Evolutionary conservation across 2,113 vertebrate species (phyloP), one percentile per base, ranked within the genome.

Genomic region (Lanius collurio): DNA sequence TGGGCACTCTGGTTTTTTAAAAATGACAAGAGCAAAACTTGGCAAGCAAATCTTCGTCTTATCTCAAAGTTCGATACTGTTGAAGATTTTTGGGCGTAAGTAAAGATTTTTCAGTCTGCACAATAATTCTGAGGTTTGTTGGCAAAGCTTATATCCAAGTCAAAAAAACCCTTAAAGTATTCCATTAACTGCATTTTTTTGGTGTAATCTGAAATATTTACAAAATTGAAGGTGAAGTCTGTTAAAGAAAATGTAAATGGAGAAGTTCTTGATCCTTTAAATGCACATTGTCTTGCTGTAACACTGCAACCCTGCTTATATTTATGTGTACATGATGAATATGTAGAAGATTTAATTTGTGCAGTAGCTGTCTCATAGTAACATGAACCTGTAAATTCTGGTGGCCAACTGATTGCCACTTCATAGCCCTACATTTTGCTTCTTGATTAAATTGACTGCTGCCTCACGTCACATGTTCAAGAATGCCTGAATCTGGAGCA

Each of bases 1-100:
- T 99, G 99, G 99, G 99, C 99, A 56, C 99, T 99, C 92, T 99
- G 99, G 99, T 99, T 99, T 98, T 99, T 99, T 98, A 99, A 99
- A 98, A 99, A 99, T 97, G 99, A 99, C 97, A 99, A 99, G 98
- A 99, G 99, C 97, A 99, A 99, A 99, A 99, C 99, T 68, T 99
- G 99, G 99, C 99, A 99, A 97, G 99, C 99, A 83, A 99, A 99
- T 96, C 99, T 99, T 92, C 99, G 99, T 87, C 98, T 99, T 97
- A 99, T 99, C 97, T 99, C 99, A 68, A 99, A 99, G 89, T 99
- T 99, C 85, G 99, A 99, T 98, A 99, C 99, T 42, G 99, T 99
- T 97, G 99, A 99, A 98, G 99, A 99, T 95, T 99, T 99, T 96
- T 99, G 99, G 99, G 99, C 99, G 99, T 99, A 98, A 99, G 99